Conservation (phyloP, 2,888 invertebrate species). For the Holacanthella duospinosa region DNA sequence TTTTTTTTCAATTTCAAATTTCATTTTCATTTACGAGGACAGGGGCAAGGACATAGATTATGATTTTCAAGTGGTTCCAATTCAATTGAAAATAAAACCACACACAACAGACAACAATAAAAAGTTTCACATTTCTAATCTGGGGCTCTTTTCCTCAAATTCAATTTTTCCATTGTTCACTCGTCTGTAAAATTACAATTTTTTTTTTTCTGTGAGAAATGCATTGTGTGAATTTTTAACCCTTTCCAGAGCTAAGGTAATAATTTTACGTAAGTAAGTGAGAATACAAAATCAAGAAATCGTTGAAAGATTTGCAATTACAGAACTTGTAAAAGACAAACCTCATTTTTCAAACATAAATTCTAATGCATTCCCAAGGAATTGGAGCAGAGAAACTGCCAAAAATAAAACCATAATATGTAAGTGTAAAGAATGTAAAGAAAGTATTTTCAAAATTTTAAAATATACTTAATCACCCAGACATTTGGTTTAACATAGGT, state of each 20-base stretch:
- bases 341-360: too few species aligned
- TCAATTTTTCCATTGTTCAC: neutral
- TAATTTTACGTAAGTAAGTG: too few species aligned
- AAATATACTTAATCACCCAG: too few species aligned
- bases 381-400: too few species aligned
- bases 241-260: too few species aligned
- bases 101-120: constrained; percentile 5
- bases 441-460: too few species aligned
- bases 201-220: neutral
- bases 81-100: constrained; percentile 1
- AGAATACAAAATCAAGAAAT: too few species aligned
- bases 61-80: constrained; percentile 1
- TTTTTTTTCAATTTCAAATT: neutral
- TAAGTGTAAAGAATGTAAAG: too few species aligned
- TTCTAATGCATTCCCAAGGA: too few species aligned
- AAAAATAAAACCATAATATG: too few species aligned
- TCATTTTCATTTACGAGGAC: constrained; percentile 3
- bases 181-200: neutral
- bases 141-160: neutral
- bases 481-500: too few species aligned
- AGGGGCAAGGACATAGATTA: neutral
- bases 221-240: too few species aligned
- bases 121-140: constrained; percentile 5
- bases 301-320: neutral
- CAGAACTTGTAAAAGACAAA: neutral